Conservation (phyloP, 2,797 vertebrate species). For the Cossypha heuglini region DNA sequence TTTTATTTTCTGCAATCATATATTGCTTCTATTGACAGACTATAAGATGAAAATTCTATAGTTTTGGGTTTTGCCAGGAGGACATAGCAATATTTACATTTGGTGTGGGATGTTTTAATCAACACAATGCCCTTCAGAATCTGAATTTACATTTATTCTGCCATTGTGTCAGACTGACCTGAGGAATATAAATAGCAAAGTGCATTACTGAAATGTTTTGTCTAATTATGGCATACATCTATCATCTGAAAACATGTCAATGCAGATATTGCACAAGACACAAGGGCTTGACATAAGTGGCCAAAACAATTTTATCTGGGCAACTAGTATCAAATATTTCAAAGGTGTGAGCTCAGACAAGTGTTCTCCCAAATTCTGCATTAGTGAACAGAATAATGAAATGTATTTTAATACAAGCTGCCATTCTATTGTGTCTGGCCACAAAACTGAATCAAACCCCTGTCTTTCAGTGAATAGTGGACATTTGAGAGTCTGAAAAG, state of each 20-base stretch:
- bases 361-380: not conserved
- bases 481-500: not conserved
- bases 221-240: not conserved
- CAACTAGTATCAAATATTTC: not conserved
- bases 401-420: not conserved
- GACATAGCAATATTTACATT: not conserved
- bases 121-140: not conserved
- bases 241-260: not conserved
- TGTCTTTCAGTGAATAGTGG: not conserved
- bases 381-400: not conserved
- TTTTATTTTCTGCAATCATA: not conserved
- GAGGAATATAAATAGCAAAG: constrained; percentile 15
- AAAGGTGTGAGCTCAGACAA: not conserved
- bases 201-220: not conserved
- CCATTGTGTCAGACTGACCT: not conserved
- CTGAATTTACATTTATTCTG: not conserved
- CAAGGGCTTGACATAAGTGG: not conserved
- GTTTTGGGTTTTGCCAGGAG: not conserved
- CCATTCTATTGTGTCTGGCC: not conserved
- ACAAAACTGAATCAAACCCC: not conserved
- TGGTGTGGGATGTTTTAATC: not conserved
- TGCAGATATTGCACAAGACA: not conserved
- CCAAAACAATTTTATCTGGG: not conserved
- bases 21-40: not conserved
- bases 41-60: not conserved